A percentile compares a stretch with the other conserved stretches of the same genome.
Evolutionary conservation across 2,888 invertebrate species (phyloP).

Genomic region (Apodemia hepburni): DNA sequence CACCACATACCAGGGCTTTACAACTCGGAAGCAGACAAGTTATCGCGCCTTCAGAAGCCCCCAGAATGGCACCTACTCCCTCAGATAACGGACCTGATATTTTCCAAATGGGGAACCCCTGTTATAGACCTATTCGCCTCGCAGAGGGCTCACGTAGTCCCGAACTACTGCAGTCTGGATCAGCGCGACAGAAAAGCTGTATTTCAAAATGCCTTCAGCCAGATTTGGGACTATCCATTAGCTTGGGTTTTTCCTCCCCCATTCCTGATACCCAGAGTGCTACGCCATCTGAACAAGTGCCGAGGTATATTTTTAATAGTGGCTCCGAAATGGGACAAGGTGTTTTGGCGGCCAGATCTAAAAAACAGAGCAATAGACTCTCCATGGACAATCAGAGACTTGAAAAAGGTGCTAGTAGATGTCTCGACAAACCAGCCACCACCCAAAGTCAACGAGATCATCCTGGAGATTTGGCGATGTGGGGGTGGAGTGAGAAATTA

Average conservation of each 20-base stretch:
- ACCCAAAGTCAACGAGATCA: neutral
- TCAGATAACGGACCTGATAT: neutral
- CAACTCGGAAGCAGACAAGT: too few species aligned
- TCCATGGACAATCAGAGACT: neutral
- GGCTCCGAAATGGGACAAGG: too few species aligned
- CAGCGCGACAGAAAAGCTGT: neutral
- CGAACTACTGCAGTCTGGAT: neutral
- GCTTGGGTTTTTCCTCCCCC: conserved; percentile 13
- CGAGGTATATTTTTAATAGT: too few species aligned
- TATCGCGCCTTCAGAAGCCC: too few species aligned
- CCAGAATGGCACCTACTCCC: neutral
- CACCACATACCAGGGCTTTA: neutral
- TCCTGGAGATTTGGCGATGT: neutral
- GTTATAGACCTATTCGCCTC: neutral
- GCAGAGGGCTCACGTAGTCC: neutral
- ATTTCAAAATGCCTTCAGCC: conserved; percentile 2
- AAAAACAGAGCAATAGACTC: too few species aligned
- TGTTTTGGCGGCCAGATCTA: too few species aligned
- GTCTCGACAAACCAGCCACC: neutral
- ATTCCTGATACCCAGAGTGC: conserved; percentile 17
- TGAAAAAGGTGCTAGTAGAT: neutral
- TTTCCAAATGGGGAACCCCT: conserved; percentile 3
- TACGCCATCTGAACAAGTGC: neutral
- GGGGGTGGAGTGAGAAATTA: neutral
- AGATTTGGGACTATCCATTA: conserved; percentile 19